Conservation (phyloP, 2,888 invertebrate species). For the Glaucopsyche alexis region DNA sequence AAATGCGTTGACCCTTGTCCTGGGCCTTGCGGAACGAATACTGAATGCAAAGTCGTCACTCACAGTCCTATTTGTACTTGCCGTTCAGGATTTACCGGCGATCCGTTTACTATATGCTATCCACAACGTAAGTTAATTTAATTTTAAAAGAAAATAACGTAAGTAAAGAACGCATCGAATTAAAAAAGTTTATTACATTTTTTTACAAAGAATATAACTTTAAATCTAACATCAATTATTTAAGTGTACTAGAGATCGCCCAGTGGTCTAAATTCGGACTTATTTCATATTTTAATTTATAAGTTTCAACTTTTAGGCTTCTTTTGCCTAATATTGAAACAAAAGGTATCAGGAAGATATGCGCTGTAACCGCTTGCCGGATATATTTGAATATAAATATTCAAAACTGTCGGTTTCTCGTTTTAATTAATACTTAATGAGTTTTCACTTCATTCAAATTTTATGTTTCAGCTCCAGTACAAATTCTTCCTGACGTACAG, state of each 20-base stretch:
- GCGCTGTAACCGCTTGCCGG: background rate
- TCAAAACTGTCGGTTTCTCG: no score
- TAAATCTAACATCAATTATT: no score
- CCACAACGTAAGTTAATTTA: conserved; percentile 64
- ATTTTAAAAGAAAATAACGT: background rate
- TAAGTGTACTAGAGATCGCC: no score
- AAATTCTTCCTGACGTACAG: conserved; percentile 55
- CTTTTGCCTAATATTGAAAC: no score
- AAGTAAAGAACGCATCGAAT: no score
- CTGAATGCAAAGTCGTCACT: conserved; percentile 86
- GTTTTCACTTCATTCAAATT: background rate
- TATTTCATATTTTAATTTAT: no score
- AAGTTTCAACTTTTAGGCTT: no score
- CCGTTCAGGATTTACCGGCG: conserved; percentile 80
- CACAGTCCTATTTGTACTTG: conserved; percentile 91
- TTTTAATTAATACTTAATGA: no score
- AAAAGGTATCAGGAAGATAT: no score
- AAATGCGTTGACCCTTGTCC: conserved; percentile 90
- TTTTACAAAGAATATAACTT: no score
- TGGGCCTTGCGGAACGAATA: conserved; percentile 84
- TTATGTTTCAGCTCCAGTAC: conserved; percentile 51
- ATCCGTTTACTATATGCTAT: conserved; percentile 85
- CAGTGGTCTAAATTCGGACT: no score
- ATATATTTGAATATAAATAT: background rate
- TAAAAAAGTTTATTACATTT: no score